Conservation (phyloP, 2,797 vertebrate species). For the Pachyuromys duprasi region DNA sequence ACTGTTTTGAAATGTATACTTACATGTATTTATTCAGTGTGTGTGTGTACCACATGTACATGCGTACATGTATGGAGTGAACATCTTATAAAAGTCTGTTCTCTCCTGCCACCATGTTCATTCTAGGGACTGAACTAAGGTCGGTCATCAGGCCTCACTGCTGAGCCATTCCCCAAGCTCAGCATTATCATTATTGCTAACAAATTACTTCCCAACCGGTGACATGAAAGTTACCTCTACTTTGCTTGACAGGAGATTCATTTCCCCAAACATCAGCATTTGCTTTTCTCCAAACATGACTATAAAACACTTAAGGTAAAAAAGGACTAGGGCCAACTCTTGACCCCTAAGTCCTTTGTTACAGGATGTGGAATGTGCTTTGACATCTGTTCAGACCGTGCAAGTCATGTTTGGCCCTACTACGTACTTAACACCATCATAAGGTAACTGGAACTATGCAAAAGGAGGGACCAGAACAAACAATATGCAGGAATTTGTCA, state of each 20-base stretch:
- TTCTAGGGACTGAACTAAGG: background rate
- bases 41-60: background rate
- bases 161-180: background rate
- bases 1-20: background rate
- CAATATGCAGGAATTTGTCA: background rate
- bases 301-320: constrained; percentile 38
- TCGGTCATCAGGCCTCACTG: background rate
- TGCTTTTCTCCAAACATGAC: constrained; percentile 9
- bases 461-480: background rate
- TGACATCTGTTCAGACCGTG: background rate
- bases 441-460: background rate
- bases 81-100: background rate
- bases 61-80: no score
- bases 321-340: background rate
- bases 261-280: constrained; percentile 39
- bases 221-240: background rate
- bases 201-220: background rate
- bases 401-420: background rate
- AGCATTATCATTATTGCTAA: background rate
- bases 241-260: background rate
- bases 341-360: background rate
- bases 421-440: background rate
- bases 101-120: background rate
- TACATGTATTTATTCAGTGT: background rate
- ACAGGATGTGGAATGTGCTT: background rate